These are phyloP conservation scores for Myotis findleyi DNA, from an alignment of 2,797 vertebrate species.

Conservation along the genomic window DNA sequence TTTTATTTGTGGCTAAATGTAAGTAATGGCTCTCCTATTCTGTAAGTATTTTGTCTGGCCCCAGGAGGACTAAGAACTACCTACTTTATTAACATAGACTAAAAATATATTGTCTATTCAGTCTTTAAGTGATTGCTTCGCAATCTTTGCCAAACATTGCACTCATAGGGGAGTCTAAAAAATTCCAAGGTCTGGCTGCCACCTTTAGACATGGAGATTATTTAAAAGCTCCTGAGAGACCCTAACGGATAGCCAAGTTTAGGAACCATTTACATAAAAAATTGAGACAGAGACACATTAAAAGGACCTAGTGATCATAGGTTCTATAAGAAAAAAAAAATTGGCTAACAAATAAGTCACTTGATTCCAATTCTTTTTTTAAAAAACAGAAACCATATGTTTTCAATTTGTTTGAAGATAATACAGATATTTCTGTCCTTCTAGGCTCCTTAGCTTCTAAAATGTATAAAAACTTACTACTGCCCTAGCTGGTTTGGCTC, in stretches of 20 bases:
- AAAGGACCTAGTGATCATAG: neutral
- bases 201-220: neutral
- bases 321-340: conserved; percentile 18
- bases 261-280: neutral
- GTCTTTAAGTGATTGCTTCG: neutral
- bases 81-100: neutral
- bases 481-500: no score
- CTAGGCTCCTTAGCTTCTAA: neutral
- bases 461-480: conserved; percentile 16
- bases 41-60: neutral
- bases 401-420: neutral
- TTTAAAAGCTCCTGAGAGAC: neutral
- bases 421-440: neutral
- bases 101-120: neutral
- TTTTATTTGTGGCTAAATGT: neutral
- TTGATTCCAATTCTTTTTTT: neutral
- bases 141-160: neutral
- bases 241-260: neutral
- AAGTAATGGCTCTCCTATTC: neutral
- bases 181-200: neutral
- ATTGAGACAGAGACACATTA: neutral
- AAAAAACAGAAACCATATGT: neutral
- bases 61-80: neutral
- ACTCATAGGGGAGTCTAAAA: neutral
- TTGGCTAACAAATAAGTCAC: neutral